phyloP scores from a whole-genome alignment of 2,113 vertebrate genomes.

The Prinia subflava region DNA sequence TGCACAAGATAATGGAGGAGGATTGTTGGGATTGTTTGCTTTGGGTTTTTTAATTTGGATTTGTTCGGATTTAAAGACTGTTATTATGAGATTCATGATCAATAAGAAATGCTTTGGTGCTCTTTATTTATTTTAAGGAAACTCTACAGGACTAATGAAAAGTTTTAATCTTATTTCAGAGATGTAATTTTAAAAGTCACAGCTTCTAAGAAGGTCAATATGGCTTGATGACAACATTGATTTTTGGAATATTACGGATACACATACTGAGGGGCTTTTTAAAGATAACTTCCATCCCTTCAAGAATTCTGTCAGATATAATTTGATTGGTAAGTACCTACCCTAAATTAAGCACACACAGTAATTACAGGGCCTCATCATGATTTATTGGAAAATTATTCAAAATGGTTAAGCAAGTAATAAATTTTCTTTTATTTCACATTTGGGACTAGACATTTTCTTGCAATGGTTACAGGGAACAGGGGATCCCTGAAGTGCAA shows the following conservation, averaged over 20 bases:
- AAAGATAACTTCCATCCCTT: not conserved
- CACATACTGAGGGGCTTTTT: not conserved
- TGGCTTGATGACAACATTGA: constrained; percentile 26
- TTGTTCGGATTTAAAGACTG: not conserved
- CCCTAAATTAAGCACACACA: not conserved
- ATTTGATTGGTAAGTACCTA: constrained; percentile 15
- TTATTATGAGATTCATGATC: not conserved
- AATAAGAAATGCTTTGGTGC: not conserved
- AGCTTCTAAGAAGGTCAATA: constrained; percentile 49
- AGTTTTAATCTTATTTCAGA: constrained; percentile 36
- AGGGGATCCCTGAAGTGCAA: not conserved
- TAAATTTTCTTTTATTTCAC: not conserved
- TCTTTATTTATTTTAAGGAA: constrained; percentile 22
- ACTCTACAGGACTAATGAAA: constrained; percentile 26
- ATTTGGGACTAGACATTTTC: not conserved
- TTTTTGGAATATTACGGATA: constrained; percentile 55
- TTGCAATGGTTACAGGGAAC: fast-evolving
- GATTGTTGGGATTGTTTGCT: not conserved
- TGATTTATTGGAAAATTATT: constrained; percentile 2
- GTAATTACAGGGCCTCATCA: constrained; percentile 10
- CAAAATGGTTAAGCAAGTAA: not conserved
- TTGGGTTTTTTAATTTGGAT: not conserved
- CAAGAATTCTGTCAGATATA: not conserved
- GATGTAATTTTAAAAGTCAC: constrained; percentile 45
- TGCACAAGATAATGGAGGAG: not conserved